A percentile compares a stretch with the other conserved stretches of the same genome.
These are phyloP conservation scores for Macrophya annulata DNA, from an alignment of 2,888 invertebrate genomes.

Conservation along the genomic window DNA sequence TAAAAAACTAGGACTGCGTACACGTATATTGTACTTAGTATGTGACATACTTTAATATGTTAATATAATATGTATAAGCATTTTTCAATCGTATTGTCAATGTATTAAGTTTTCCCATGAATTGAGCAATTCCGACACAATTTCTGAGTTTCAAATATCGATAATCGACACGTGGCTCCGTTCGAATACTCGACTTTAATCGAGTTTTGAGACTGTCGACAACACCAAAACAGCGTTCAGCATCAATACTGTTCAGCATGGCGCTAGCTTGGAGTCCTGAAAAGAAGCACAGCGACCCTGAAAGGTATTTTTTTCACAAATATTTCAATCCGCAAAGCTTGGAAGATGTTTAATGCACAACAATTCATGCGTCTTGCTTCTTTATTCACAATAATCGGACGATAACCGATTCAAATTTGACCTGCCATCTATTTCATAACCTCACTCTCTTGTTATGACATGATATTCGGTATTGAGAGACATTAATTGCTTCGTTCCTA, in stretches of 20 bases:
- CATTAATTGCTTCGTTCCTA: no score
- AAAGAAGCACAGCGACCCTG: slow-evolving; percentile 90
- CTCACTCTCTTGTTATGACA: not conserved
- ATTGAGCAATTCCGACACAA: not conserved
- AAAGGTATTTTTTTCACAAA: slow-evolving; percentile 84
- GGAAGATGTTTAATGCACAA: not conserved
- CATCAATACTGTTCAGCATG: slow-evolving; percentile 73
- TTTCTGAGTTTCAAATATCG: not conserved
- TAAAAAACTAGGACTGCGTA: not conserved
- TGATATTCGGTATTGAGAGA: not conserved
- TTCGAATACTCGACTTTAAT: not conserved
- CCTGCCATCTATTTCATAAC: slow-evolving; percentile 55
- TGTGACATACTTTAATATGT: not conserved
- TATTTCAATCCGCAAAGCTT: slow-evolving; percentile 32
- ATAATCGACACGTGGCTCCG: not conserved
- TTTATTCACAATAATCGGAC: not conserved
- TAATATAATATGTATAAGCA: not conserved
- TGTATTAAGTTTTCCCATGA: not conserved
- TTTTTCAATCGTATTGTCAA: no score
- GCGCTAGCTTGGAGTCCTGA: slow-evolving; percentile 84
- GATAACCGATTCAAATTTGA: slow-evolving; percentile 29
- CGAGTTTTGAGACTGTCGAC: not conserved
- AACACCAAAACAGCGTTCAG: not conserved
- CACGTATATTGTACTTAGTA: not conserved
- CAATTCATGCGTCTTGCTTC: not conserved